Evolutionary conservation across 2,797 vertebrate species (phyloP), one percentile per base, ranked within the genome.

Genomic region (Falco novaeseelandiae): DNA sequence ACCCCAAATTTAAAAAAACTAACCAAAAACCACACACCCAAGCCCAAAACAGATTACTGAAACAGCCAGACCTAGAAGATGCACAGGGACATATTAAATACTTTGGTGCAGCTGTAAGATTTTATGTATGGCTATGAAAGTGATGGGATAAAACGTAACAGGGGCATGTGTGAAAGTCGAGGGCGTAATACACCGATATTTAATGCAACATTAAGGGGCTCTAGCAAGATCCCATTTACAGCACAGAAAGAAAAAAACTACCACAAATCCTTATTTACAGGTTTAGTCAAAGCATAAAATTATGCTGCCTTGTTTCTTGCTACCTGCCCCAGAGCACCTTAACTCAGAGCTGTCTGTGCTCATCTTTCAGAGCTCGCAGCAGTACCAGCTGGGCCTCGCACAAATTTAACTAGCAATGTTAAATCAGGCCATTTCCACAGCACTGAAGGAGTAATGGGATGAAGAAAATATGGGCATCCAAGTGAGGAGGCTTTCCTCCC

Each of bases 91-190:
- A 7, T 2, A 20, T 10, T 25, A 52, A 61, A 44, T 5, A 40
- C 25, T 23, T 21, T 16, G 19, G 19, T 3, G 9, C 14, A 36
- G 34, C 34, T 18, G 2, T 2, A 40, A 13, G 23, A 16, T 29
- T 74, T 71, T 26, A 74, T 1, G 0, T 1, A 8, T 1, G 1
- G 18, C 34, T 67, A 8, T 6, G 27, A 46, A 59, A 74, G 1
- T 1, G 18, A 34, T 23, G n/a, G 19, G 49, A 36, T 62, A 17
- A 40, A 78, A 67, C 1, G 8, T 16, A 46, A 32, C 1, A 44
- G 1, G 22, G 15, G 10, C 0, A 11, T 2, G 16, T 0, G 27
- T n/a, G 29, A 9, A 61, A 23, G 34, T 14, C 3, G 1, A 6
- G 32, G 61, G 20, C 16, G 2, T 8, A 29, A 51, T 3, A 29